phyloP scores from a whole-genome alignment of 2,113 vertebrate genomes.

The Nestor notabilis region DNA sequence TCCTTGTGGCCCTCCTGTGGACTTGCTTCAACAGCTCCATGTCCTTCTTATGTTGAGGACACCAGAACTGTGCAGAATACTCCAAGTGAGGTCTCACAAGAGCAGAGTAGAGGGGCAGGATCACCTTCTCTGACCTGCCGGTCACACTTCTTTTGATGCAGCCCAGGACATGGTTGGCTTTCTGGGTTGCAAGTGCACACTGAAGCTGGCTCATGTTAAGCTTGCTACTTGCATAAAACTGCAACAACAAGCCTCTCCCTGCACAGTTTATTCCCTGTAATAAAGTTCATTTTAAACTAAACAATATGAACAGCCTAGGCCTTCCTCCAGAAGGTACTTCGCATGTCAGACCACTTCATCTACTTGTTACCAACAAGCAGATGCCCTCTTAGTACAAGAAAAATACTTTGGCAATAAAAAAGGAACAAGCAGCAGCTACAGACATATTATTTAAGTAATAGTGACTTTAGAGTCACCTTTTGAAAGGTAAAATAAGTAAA shows the following conservation, averaged over 20 bases:
- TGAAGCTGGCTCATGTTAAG: no score
- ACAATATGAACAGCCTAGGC: background rate
- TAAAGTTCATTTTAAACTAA: background rate
- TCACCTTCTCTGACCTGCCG: no score
- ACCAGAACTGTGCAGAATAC: no score
- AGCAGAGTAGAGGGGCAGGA: no score
- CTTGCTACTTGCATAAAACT: background rate
- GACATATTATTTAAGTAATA: conserved; percentile 24
- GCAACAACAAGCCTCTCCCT: background rate
- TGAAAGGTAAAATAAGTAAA: conserved; percentile 37
- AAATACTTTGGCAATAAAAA: conserved; percentile 21
- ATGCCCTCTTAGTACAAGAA: background rate
- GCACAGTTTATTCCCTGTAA: background rate
- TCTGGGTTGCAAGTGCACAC: no score
- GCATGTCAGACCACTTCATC: background rate
- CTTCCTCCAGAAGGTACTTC: background rate
- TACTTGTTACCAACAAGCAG: background rate
- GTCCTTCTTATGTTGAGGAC: no score
- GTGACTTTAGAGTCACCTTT: conserved; percentile 25
- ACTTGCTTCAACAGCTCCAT: no score
- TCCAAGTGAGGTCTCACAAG: no score
- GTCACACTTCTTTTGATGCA: no score
- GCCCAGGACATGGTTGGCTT: no score
- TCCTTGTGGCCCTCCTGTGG: no score
- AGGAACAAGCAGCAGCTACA: conserved; percentile 22